Percentiles rank a stretch among this genome's conserved stretches.
These are phyloP conservation scores for Acanthoscelides obtectus DNA, from an alignment of 2,888 invertebrate species.

Conservation along the genomic window DNA sequence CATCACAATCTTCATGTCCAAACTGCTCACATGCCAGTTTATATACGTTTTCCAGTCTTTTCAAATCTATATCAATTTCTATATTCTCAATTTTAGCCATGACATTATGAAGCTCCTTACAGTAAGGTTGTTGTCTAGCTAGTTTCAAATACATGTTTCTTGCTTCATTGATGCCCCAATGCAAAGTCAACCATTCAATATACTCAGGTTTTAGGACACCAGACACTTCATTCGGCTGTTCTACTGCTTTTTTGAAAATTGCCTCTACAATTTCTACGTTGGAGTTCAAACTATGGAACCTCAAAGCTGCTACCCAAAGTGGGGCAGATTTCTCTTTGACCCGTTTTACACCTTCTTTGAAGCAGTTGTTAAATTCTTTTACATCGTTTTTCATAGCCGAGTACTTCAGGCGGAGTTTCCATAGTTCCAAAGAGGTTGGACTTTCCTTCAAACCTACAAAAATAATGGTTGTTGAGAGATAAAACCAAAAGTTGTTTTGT, in stretches of 20 bases:
- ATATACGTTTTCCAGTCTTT: constrained; percentile 56
- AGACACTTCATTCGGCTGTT: constrained; percentile 50
- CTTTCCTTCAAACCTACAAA: constrained; percentile 39
- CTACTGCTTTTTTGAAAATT: constrained; percentile 47
- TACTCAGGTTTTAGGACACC: constrained; percentile 57
- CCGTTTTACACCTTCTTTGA: constrained; percentile 38
- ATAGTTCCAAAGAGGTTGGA: constrained; percentile 49
- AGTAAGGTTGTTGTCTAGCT: constrained; percentile 35
- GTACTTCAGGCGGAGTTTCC: constrained; percentile 51
- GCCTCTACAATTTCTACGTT: constrained; percentile 42
- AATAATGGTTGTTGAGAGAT: background rate
- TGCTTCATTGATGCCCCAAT: constrained; percentile 53
- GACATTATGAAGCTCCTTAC: constrained; percentile 37
- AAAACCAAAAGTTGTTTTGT: no score
- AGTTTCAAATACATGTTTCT: constrained; percentile 60
- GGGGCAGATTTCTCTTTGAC: constrained; percentile 45
- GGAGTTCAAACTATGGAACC: constrained; percentile 41
- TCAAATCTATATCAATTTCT: constrained; percentile 50
- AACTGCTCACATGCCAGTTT: constrained; percentile 62
- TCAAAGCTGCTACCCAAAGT: constrained; percentile 47
- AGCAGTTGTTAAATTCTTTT: constrained; percentile 34
- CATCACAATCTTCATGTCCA: constrained; percentile 58
- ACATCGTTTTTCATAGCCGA: constrained; percentile 47
- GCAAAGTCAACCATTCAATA: constrained; percentile 52
- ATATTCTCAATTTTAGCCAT: constrained; percentile 51